phyloP scores from a whole-genome alignment of 2,113 vertebrate species.

The Theristicus caerulescens region DNA sequence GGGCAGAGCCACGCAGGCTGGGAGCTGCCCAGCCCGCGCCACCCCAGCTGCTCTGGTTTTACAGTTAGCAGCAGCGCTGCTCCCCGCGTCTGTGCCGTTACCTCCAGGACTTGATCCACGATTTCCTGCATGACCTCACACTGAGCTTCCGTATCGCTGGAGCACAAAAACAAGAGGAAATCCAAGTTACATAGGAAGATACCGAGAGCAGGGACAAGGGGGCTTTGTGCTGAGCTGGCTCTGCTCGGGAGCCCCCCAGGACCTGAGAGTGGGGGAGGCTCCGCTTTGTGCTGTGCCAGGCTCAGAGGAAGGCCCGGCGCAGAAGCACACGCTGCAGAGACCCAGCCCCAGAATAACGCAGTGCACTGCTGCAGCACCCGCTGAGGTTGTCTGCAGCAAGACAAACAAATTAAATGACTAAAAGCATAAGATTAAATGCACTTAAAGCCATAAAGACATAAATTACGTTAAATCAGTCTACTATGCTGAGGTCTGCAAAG shows the following conservation, averaged over 20 bases:
- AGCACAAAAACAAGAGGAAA: neutral
- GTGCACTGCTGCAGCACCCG: neutral
- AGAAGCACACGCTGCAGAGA: neutral
- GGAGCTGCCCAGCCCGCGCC: neutral
- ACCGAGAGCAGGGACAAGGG: neutral
- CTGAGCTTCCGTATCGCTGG: conserved; percentile 91
- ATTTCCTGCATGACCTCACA: conserved; percentile 99
- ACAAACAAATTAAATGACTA: neutral
- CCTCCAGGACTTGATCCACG: conserved; percentile 96
- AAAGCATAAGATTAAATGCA: neutral
- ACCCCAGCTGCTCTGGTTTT: neutral
- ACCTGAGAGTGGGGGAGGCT: neutral
- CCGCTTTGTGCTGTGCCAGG: neutral
- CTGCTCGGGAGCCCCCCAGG: neutral
- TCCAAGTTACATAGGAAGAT: conserved; percentile 9
- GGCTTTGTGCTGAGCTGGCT: neutral
- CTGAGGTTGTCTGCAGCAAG: neutral
- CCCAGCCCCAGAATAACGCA: neutral
- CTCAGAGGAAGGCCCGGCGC: neutral
- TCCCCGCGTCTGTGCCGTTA: neutral
- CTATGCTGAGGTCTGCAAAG: neutral
- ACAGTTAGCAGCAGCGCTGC: neutral
- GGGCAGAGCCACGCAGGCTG: neutral
- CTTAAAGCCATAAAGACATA: neutral
- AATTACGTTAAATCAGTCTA: neutral